These are phyloP conservation scores for Rhineura floridana DNA, from an alignment of 2,113 vertebrate genomes.

Conservation along the genomic window DNA sequence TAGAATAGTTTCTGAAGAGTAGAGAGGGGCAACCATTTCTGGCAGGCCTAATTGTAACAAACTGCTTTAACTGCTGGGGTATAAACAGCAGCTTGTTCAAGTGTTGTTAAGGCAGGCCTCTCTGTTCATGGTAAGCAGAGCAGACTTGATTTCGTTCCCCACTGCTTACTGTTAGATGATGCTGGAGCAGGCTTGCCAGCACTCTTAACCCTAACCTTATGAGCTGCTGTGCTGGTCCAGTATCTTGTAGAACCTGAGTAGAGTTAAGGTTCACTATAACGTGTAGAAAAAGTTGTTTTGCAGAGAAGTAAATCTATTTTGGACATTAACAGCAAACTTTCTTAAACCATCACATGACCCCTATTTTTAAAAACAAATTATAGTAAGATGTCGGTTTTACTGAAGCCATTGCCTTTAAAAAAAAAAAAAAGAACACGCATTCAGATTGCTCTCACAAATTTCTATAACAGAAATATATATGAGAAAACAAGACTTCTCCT, in stretches of 20 bases:
- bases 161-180: neutral
- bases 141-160: neutral
- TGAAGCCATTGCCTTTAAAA: constrained; percentile 42
- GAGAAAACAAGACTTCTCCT: neutral
- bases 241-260: neutral
- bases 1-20: neutral
- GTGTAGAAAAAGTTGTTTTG: neutral
- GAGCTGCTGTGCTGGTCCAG: neutral
- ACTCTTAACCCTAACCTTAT: neutral
- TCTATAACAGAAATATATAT: neutral
- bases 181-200: neutral
- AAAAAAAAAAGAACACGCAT: fast-evolving
- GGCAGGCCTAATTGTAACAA: neutral
- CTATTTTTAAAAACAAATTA: neutral
- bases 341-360: constrained; percentile 27
- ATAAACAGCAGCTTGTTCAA: neutral
- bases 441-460: constrained; percentile 18
- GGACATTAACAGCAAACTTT: constrained; percentile 30
- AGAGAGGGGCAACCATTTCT: neutral
- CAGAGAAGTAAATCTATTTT: constrained; percentile 37
- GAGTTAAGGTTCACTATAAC: constrained; percentile 37
- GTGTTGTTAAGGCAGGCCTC: neutral
- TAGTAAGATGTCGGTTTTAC: constrained; percentile 42
- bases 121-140: neutral
- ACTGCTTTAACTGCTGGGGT: neutral